Percentiles rank a stretch among this genome's conserved stretches.
Evolutionary conservation across 1,140 invertebrate genomes (phyloP).

Genomic region (Drosophila dunni): DNA sequence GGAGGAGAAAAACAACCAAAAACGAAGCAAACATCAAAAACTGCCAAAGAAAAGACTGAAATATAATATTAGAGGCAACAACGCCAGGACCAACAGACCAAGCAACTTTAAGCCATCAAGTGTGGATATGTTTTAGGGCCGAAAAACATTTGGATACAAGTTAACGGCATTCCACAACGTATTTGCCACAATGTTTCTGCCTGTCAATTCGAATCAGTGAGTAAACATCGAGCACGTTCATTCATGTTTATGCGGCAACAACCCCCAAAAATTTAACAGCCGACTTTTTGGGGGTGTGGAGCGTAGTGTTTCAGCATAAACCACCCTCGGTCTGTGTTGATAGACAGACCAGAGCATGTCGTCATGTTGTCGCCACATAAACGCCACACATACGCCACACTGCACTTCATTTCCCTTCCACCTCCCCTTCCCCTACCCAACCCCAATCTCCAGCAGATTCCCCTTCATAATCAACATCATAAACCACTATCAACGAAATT

Average conservation of each 20-base stretch:
- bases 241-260: slow-evolving; percentile 31
- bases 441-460: neutral
- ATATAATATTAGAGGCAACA: slow-evolving; percentile 20
- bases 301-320: slow-evolving; percentile 16
- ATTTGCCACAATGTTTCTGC: slow-evolving; percentile 74
- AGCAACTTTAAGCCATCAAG: slow-evolving; percentile 22
- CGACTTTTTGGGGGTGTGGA: slow-evolving; percentile 18
- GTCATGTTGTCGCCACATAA: slow-evolving; percentile 64
- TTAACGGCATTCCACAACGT: slow-evolving; percentile 27
- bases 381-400: slow-evolving; percentile 3
- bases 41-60: slow-evolving; percentile 78
- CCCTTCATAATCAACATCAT: slow-evolving; percentile 53
- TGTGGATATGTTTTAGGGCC: slow-evolving; percentile 59
- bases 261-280: slow-evolving; percentile 9
- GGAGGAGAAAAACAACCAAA: slow-evolving; percentile 1
- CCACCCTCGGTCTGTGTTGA: slow-evolving; percentile 47
- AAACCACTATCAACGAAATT: slow-evolving; percentile 29
- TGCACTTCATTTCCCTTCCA: neutral
- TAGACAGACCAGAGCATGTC: slow-evolving; percentile 22
- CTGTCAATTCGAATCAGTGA: slow-evolving; percentile 83
- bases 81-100: slow-evolving; percentile 52
- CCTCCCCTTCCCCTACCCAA: neutral
- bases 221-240: slow-evolving; percentile 49
- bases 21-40: slow-evolving; percentile 38
- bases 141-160: slow-evolving; percentile 39